Base-by-base conservation (phyloP, 2,888 invertebrate species). In the Colostygia pectinataria region DNA sequence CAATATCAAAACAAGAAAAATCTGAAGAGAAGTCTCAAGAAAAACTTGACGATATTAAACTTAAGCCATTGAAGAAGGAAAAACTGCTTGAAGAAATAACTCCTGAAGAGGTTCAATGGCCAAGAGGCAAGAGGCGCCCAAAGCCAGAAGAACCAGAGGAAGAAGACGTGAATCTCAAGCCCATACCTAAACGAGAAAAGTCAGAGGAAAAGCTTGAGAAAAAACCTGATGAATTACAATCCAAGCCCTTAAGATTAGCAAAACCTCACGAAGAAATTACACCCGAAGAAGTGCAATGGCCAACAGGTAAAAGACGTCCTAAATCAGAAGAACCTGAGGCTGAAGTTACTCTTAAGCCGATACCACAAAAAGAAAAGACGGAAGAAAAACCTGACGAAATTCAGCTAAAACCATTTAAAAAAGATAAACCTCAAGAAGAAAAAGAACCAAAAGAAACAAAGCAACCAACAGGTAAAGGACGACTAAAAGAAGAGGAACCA, bases 101-200 rank as follows among this genome's bases (percentile, higher is more conserved):
- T 51, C 66, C 77, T 0, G 86, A 87, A 62, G 89, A 72, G 32
- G 25, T 24, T 47, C 72, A 52, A 47, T 73, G 76, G 70, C 71
- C 68, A 9, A 69, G 63, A 3, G 71, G 71, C 3, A 74, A 64
- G 47, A 66, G 66, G 20, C 61, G 59, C 39, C 77, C 62, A n/a
- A 63, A 59, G n/a, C 77, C 70, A 42, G 63, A 47, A 54, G 70
- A 57, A 40, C 56, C 59, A 0, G 54, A 63, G 4, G 80, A 84
- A 57, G 76, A 80, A 57, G 74, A n/a, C n/a, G n/a, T 80, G 1
- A 57, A 74, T n/a, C 62, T 83, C 4, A 77, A 78, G 52, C 85
- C 90, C 0, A 67, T 85, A 53, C 79, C 56, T 53, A 89, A 66
- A 39, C 66, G 7, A 6, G 45, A 61, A 42, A 63, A 61, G 29